Evolutionary conservation across 2,113 vertebrate genomes (phyloP).

Genomic region (Ibidorhyncha struthersii): DNA sequence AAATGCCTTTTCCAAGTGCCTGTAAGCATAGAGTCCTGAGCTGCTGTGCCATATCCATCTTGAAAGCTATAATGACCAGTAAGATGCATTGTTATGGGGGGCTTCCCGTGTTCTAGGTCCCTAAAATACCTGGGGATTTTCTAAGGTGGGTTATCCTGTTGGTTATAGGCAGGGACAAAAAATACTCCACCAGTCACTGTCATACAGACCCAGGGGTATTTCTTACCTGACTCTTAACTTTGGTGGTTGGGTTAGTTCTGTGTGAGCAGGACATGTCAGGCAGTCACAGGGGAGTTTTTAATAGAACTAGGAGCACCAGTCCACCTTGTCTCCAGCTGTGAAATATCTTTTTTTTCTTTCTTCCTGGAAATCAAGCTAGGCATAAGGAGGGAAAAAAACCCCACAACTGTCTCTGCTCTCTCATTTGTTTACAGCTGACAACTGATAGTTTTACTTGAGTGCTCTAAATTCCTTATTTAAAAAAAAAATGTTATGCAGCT

Average conservation of each 20-base stretch:
- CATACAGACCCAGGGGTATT: neutral
- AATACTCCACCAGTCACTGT: neutral
- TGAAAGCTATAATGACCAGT: neutral
- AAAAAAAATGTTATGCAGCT: neutral
- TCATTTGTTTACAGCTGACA: neutral
- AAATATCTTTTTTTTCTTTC: neutral
- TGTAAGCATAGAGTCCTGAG: neutral
- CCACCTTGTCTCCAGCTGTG: neutral
- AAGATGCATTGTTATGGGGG: rapidly evolving
- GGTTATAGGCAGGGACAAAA: neutral
- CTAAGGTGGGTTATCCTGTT: neutral
- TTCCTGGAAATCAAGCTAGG: neutral
- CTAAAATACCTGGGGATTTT: neutral
- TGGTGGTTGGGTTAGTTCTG: neutral
- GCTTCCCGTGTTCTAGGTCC: neutral
- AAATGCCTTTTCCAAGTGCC: neutral
- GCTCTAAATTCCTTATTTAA: neutral
- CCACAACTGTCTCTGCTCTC: neutral
- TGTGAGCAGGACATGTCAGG: neutral
- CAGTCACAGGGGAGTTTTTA: neutral
- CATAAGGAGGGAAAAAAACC: neutral
- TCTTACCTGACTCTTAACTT: neutral
- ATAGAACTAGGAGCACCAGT: neutral
- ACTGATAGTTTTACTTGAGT: neutral
- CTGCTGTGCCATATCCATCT: neutral